These are phyloP conservation scores for Abscondita cerata DNA, from an alignment of 2,888 invertebrate genomes.

Conservation along the genomic window DNA sequence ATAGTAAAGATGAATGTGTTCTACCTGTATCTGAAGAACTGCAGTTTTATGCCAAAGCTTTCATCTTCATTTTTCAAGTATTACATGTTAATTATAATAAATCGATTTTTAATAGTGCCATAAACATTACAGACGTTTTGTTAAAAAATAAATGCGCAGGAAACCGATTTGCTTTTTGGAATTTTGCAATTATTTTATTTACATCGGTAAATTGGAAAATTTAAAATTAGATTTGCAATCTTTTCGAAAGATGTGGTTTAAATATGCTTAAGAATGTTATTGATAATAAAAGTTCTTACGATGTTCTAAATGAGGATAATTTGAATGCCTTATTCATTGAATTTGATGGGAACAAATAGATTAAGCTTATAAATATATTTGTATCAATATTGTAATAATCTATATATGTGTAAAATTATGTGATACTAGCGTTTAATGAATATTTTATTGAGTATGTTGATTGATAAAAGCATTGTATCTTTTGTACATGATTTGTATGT, in stretches of 20 bases:
- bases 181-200: slow-evolving; percentile 47
- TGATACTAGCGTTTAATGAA: too few relatives aligned
- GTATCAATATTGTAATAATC: too few relatives aligned
- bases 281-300: slow-evolving; percentile 23
- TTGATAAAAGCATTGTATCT: too few relatives aligned
- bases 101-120: slow-evolving; percentile 40
- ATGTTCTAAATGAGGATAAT: slow-evolving; percentile 30
- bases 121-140: slow-evolving; percentile 43
- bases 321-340: slow-evolving; percentile 17
- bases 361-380: too few relatives aligned
- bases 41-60: slow-evolving; percentile 17
- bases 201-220: slow-evolving; percentile 33
- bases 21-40: slow-evolving; percentile 48
- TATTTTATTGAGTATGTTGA: too few relatives aligned
- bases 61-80: slow-evolving; percentile 42
- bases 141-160: slow-evolving; percentile 39
- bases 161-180: slow-evolving; percentile 40
- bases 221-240: slow-evolving; percentile 39
- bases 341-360: slow-evolving; percentile 14
- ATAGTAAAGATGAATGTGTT: slow-evolving; percentile 44
- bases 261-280: slow-evolving; percentile 21
- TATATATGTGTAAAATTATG: too few relatives aligned
- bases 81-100: slow-evolving; percentile 40
- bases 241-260: slow-evolving; percentile 20
- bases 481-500: too few relatives aligned